phyloP scores from a whole-genome alignment of 2,113 vertebrate species.

The Gymnogyps californianus region DNA sequence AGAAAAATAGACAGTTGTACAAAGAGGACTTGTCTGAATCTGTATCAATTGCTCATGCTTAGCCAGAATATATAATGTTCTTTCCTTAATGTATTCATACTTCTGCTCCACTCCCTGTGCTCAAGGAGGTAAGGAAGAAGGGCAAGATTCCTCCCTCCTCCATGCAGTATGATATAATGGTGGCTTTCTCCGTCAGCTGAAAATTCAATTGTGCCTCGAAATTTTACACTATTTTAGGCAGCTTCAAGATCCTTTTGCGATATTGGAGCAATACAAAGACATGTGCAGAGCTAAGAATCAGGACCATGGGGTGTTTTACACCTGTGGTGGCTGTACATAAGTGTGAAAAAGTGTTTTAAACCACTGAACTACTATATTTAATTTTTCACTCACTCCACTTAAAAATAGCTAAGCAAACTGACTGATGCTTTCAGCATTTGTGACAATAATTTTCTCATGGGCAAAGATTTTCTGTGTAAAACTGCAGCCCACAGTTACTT shows the following conservation, averaged over 20 bases:
- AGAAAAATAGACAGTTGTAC: neutral
- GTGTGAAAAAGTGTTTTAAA: slow-evolving; percentile 17
- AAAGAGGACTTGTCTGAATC: neutral
- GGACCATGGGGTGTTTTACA: neutral
- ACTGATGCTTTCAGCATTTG: slow-evolving; percentile 22
- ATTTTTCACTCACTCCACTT: slow-evolving; percentile 8
- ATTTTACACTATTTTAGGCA: neutral
- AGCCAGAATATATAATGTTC: neutral
- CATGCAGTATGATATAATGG: neutral
- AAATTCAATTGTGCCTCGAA: neutral
- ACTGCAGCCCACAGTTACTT: slow-evolving; percentile 29
- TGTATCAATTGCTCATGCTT: neutral
- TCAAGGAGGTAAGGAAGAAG: neutral
- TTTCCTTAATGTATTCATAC: neutral
- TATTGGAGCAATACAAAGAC: neutral
- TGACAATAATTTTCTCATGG: slow-evolving; percentile 51
- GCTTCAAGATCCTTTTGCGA: neutral
- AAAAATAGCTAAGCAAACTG: slow-evolving; percentile 23
- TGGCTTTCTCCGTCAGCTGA: neutral
- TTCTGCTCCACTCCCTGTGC: neutral
- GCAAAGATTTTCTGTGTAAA: slow-evolving; percentile 10
- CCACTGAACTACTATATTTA: neutral
- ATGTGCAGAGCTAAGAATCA: neutral
- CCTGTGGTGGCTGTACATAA: neutral
- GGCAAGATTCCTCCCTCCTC: neutral